Evolutionary conservation across 2,888 invertebrate genomes (phyloP), one percentile per base, ranked within the genome.

Genomic region (Tetanocera ferruginea): DNA sequence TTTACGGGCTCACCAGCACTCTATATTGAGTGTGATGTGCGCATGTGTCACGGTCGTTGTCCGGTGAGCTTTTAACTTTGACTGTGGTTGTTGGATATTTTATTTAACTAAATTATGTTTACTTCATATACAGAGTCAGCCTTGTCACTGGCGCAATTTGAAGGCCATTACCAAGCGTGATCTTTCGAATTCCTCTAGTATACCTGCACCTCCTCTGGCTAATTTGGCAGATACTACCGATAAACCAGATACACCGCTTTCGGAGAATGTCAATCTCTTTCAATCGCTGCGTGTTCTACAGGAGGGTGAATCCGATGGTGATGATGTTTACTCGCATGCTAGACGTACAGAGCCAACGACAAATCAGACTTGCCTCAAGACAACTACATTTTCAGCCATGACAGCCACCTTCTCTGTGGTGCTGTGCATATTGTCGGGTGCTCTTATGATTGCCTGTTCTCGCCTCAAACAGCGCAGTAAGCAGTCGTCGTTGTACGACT

Each of bases 1-100:
- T 97, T 97, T 89, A 97, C 97, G 0, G 97, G 97, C 31, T 97
- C 97, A 0, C 97, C 97, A 0, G 97, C 97, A 6, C 92, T 97
- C 5, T 97, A 97, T 88, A 96, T 97, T 80, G 97, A 97, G 90
- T 97, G 97, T 86, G 97, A 97, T 89, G 97, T 97, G 49, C 91
- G 97, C 83, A 97, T 97, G 97, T 97, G 97, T 88, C 97, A 97
- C 89, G 97, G 97, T 79, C 92, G 96, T 84, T 97, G 97, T 91
- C 97, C 97, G 85, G 97, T 97, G 90, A 93, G 93, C 91, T 78
- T 11, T 73, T 25, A 51, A 17, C 19, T 64, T 52, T 9, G 28
- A 19, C 25, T 69, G 8, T 31, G n/a, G 2, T 3, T 51, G 19
- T 5, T 51, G 4, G 1, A 69, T 49, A 43, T 51, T 69, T 43